Evolutionary conservation across 2,797 vertebrate genomes (phyloP), one percentile per base, ranked within the genome.

Genomic region (Pseudochirops corinnae): DNA sequence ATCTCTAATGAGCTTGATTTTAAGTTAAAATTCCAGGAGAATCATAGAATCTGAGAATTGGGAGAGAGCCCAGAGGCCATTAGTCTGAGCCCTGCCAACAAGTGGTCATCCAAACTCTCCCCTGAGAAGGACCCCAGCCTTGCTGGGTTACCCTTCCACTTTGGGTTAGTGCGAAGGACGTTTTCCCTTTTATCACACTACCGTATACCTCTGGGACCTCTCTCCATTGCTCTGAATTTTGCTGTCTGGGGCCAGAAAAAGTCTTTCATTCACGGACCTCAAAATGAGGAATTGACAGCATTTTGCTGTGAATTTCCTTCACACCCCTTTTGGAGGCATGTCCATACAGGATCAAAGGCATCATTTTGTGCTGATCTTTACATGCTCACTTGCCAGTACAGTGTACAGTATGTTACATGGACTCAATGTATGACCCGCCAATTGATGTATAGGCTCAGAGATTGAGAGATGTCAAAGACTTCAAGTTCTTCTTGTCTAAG

Each of bases 1-100:
- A 92, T 94, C 92, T 96, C 90, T 39, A 93, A 93, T 29, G 93
- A 95, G 53, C 56, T 87, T 46, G 74, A 87, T 87, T 87, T 87
- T 3, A 50, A 87, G 74, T 87, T 7, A 87, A 87, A 87, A 87
- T 50, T 50, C 74, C 74, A 87, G 74, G 26, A 4, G 74, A 87
- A 26, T 87, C 74, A 87, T 10, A 87, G 74, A 87, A 50, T 87
- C 39, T 87, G 39, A 50, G 7, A 46, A 50, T 4, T 50, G 39
- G 74, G 26, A 87, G 74, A 87, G 21, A 87, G 39, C 39, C 39
- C 24, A 87, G 74, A 11, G 39, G 39, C 39, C 21, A 3, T 87
- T 87, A 87, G 39, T 11, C 74, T 50, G 39, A 46, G 21, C 39
- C 74, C 21, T 82, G 74, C 9, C 21, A 46, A 82, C 7, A 46